Base-by-base conservation (phyloP, 1,140 invertebrate genomes). In the Drosophila aff. region DNA sequence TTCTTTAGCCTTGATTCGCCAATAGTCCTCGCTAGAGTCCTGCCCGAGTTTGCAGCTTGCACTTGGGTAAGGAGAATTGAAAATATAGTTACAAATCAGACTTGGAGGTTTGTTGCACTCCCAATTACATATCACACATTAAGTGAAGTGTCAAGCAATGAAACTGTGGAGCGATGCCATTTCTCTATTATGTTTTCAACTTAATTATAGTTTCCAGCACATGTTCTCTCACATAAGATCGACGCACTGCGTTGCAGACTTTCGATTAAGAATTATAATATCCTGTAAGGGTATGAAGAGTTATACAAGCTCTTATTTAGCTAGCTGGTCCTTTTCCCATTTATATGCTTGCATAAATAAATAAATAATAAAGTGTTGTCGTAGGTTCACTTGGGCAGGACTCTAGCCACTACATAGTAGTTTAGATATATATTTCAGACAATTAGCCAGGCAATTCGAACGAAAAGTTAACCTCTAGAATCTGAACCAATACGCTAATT, bases 61-160 rank as follows among this genome's bases (percentile, higher is more conserved):
- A 36, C 11, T 15, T n/a, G 15, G 13, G 10, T n/a, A 11, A n/a
- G 8, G 13, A 53, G 11, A n/a, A 40, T 1, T 4, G 2, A 50
- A n/a, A 50, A n/a, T 4, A n/a, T 18, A 52, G 16, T 18, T 6
- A 31, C 6, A 31, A 23, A 40, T 26, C 36, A 55, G 21, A 40
- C 36, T 23, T 40, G 4, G 15, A n/a, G 18, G 53, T 40, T 40
- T 40, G 21, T 40, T 57, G 15, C 9, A 38, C 33, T 55, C 33
- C 52, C 18, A 10, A 40, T 57, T 40, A 57, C 53, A 57, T 57
- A 57, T 57, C 53, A 57, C 33, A 57, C 16, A 40, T 26, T 16
- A n/a, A 23, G 15, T 55, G 18, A 55, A 55, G 52, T 38, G 33
- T 55, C 52, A 23, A 38, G 21, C 21, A n/a, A 57, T 40, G 0